Evolutionary conservation across 2,888 invertebrate genomes (phyloP), one percentile per base, ranked within the genome.

Genomic region (Tipula unca): DNA sequence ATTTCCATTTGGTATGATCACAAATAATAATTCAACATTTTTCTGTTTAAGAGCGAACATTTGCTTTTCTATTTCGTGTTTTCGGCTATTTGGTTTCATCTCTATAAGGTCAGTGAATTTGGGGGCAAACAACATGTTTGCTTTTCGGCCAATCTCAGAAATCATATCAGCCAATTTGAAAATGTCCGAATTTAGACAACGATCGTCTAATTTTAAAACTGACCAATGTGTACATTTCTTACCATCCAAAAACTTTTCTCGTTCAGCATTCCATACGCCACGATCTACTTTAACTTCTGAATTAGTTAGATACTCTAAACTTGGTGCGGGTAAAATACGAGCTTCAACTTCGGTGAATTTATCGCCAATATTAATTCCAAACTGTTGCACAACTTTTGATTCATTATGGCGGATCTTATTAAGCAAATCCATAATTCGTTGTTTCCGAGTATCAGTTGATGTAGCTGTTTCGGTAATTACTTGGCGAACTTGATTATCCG

Each of bases 401-500:
- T 1, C 1, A 39, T 90, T 89, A 86, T 90, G 90, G 0, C 89
- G 17, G 82, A 90, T 89, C 85, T 87, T 87, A 1, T 48, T 1
- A 0, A 90, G 86, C 39, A 90, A 86, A 85, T 93, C 92, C 89
- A 94, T 93, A 86, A 99, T 99, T 90, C 97, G 98, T 0, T 90
- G 87, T 89, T 96, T 96, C 29, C 99, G 93, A 13, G 91, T 93
- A 8, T 93, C 92, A 0, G 99, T 96, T 0, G 94, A 93, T 0
- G 97, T 95, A 0, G 99, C 98, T 0, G 99, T 96, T 69, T 93
- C 92, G 89, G 91, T 94, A 85, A 99, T 98, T 97, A 99, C 98
- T 0, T 93, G 93, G 0, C 95, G 92, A 0, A 98, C 96, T 90
- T 99, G 98, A 36, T 89, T 92, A 36, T 97, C 96, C 5, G 94